These are phyloP conservation scores for Apodemia hepburni DNA, from an alignment of 2,888 invertebrate genomes.

Conservation along the genomic window DNA sequence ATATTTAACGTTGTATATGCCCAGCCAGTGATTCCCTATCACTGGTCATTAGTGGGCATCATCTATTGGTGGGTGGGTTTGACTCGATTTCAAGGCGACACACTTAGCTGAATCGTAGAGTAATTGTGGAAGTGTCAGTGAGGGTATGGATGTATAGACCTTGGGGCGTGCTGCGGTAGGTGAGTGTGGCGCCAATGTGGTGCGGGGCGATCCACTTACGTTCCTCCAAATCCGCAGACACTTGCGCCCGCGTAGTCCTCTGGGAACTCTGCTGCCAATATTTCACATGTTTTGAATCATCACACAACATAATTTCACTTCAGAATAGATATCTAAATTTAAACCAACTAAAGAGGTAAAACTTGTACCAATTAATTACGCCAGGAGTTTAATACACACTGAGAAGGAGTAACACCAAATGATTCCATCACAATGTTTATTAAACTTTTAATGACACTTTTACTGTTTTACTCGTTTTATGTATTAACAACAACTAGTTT, in stretches of 20 bases:
- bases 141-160: conserved; percentile 77
- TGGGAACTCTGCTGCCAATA: conserved; percentile 71
- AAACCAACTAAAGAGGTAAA: too few species aligned
- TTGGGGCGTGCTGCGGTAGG: conserved; percentile 89
- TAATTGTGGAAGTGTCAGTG: conserved; percentile 31
- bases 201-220: conserved; percentile 84
- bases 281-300: conserved; percentile 1
- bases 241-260: conserved; percentile 85
- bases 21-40: not conserved
- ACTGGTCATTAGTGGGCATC: not conserved
- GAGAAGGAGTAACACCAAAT: too few species aligned
- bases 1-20: not conserved
- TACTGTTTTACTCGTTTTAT: too few species aligned
- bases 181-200: conserved; percentile 89
- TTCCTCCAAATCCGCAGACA: conserved; percentile 88
- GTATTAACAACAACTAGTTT: not conserved
- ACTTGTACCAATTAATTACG: too few species aligned
- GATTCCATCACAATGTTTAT: too few species aligned
- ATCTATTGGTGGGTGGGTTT: too few species aligned
- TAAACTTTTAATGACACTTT: too few species aligned
- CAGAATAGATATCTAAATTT: too few species aligned
- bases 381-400: too few species aligned
- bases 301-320: too few species aligned
- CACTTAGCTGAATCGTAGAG: conserved; percentile 1
- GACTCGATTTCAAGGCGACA: not conserved